A percentile compares a stretch with the other conserved stretches of the same genome.
phyloP scores from a whole-genome alignment of 2,888 invertebrate genomes.

The Caradrina kadenii region DNA sequence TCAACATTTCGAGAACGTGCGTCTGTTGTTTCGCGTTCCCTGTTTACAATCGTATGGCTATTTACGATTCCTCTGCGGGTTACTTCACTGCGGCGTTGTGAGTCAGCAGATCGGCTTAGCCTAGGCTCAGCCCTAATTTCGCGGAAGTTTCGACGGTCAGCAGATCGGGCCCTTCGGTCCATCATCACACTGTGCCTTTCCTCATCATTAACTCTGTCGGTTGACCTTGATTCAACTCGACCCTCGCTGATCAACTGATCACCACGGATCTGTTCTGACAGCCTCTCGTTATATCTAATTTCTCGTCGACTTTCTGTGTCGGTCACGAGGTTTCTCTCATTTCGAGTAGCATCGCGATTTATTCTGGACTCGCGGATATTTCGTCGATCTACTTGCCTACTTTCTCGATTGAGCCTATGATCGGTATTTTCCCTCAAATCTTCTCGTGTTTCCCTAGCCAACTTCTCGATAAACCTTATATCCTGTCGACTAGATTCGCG shows the following conservation, averaged over 20 bases:
- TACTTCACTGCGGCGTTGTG: constrained; percentile 23
- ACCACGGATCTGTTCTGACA: constrained; percentile 24
- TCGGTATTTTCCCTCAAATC: constrained; percentile 9
- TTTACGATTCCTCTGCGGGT: constrained; percentile 31
- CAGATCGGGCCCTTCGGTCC: constrained; percentile 38
- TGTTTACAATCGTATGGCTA: constrained; percentile 31
- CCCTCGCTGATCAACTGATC: constrained; percentile 19
- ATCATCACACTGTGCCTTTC: constrained; percentile 21
- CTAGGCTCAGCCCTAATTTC: constrained; percentile 24
- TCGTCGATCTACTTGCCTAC: constrained; percentile 13
- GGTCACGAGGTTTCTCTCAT: constrained; percentile 14
- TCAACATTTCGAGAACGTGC: constrained; percentile 52
- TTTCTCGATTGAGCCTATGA: constrained; percentile 10
- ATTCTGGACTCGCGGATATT: constrained; percentile 14
- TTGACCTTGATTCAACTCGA: constrained; percentile 31
- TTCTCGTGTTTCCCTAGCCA: constrained; percentile 7
- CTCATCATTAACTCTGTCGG: constrained; percentile 22
- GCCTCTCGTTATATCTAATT: constrained; percentile 28
- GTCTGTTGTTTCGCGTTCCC: constrained; percentile 52
- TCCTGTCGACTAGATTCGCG: constrained; percentile 33
- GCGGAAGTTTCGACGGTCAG: constrained; percentile 32
- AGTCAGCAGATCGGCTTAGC: constrained; percentile 27
- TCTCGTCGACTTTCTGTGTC: constrained; percentile 24
- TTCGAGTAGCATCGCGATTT: constrained; percentile 5
- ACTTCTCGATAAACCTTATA: constrained; percentile 5